These are phyloP conservation scores for Gasteruption jaculator DNA, from an alignment of 2,888 invertebrate species.

Conservation along the genomic window DNA sequence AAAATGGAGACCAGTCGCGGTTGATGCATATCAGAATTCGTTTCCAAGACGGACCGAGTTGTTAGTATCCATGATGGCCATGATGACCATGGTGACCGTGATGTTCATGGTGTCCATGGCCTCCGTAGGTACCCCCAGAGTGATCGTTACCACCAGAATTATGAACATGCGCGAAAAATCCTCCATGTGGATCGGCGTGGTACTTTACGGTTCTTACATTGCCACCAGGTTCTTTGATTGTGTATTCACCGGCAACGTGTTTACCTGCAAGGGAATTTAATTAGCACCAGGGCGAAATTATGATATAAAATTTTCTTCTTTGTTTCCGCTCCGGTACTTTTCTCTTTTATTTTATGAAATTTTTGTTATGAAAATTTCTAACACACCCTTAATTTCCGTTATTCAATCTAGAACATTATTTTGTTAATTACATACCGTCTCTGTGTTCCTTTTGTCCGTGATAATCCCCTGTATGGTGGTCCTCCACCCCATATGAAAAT, in stretches of 20 bases:
- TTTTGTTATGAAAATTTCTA: too few relatives aligned
- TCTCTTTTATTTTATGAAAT: too few relatives aligned
- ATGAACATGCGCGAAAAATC: slow-evolving; percentile 49
- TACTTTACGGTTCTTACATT: slow-evolving; percentile 44
- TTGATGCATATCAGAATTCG: too few relatives aligned
- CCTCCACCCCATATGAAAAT: slow-evolving; percentile 40
- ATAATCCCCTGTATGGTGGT: slow-evolving; percentile 45
- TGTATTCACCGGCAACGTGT: slow-evolving; percentile 47
- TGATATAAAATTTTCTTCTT: too few relatives aligned
- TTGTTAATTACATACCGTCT: too few relatives aligned
- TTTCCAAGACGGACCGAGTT: too few relatives aligned
- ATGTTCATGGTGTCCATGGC: slow-evolving; percentile 29
- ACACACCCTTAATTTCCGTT: too few relatives aligned
- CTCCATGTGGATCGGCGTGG: slow-evolving; percentile 45
- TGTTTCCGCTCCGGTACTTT: too few relatives aligned
- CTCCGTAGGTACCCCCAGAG: slow-evolving; percentile 40
- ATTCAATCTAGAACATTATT: too few relatives aligned
- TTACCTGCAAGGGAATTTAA: slow-evolving; percentile 35
- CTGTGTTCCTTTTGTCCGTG: slow-evolving; percentile 48
- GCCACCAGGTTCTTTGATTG: slow-evolving; percentile 49
- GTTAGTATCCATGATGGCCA: slow-evolving; percentile 6
- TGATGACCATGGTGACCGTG: slow-evolving; percentile 15
- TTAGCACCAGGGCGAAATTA: too few relatives aligned
- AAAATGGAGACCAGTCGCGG: too few relatives aligned
- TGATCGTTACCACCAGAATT: slow-evolving; percentile 46